These are phyloP conservation scores for Allobates femoralis DNA, from an alignment of 2,797 vertebrate species.

Conservation along the genomic window DNA sequence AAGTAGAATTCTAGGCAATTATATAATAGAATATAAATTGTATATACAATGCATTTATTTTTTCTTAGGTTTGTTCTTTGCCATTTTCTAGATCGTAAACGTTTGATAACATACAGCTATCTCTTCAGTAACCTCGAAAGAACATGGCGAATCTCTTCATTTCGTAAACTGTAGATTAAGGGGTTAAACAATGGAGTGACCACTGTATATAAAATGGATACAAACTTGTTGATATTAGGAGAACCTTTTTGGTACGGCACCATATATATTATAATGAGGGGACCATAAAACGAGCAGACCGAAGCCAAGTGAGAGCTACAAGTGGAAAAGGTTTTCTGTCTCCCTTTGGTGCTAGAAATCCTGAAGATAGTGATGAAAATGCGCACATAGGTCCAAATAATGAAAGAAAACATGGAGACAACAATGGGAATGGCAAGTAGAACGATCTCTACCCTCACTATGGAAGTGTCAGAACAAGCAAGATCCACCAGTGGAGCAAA, in stretches of 20 bases:
- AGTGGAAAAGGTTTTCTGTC: conserved; percentile 57
- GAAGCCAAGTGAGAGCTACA: conserved; percentile 51
- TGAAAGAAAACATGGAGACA: conserved; percentile 34
- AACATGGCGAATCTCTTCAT: conserved; percentile 56
- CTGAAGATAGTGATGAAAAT: conserved; percentile 35
- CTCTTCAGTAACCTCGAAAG: background rate
- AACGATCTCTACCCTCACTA: conserved; percentile 19
- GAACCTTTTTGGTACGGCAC: conserved; percentile 42
- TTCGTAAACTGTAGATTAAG: conserved; percentile 65
- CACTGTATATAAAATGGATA: conserved; percentile 61
- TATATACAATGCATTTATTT: too few species aligned
- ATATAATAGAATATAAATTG: too few species aligned
- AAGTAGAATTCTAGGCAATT: too few species aligned
- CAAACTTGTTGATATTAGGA: conserved; percentile 33
- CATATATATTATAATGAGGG: conserved; percentile 59
- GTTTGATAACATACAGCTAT: too few species aligned
- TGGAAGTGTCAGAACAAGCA: conserved; percentile 39
- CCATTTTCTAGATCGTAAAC: too few species aligned
- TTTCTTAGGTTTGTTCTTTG: too few species aligned
- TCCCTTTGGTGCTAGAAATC: conserved; percentile 36
- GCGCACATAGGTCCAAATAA: conserved; percentile 33
- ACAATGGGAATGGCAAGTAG: conserved; percentile 34
- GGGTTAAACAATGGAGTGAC: conserved; percentile 65
- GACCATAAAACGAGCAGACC: conserved; percentile 62
- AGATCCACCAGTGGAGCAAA: conserved; percentile 28